Percentiles rank a stretch among this genome's conserved stretches.
Conservation (phyloP, 1,140 invertebrate species). For the Uloborus diversus region DNA sequence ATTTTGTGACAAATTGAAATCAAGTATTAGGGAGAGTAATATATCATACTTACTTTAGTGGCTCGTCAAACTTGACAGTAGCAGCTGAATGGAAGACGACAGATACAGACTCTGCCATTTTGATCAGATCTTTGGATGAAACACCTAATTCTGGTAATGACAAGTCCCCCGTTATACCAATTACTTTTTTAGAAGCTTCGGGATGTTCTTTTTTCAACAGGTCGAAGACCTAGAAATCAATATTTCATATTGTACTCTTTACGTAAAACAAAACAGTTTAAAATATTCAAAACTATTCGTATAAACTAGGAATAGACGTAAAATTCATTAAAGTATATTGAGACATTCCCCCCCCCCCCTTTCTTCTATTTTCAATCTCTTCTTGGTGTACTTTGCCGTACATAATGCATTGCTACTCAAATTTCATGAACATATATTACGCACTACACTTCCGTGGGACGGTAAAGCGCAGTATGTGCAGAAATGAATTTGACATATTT, state of each 20-base stretch:
- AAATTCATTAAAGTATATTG: no score
- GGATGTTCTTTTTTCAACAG: slow-evolving; percentile 78
- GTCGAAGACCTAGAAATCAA: slow-evolving; percentile 78
- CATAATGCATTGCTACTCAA: no score
- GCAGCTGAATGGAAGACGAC: slow-evolving; percentile 98
- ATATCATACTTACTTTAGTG: slow-evolving; percentile 77
- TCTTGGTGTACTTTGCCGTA: no score
- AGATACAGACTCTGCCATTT: slow-evolving; percentile 78
- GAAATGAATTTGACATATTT: no score
- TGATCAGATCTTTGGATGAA: slow-evolving; percentile 77
- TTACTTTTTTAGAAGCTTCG: slow-evolving; percentile 79
- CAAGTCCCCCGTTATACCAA: slow-evolving; percentile 90
- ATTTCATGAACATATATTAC: no score
- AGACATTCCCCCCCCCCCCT: no score
- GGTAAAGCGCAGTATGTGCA: no score
- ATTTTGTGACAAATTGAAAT: no score
- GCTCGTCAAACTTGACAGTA: slow-evolving; percentile 98
- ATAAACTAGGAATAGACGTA: no score
- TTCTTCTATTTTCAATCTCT: no score
- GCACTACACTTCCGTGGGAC: no score
- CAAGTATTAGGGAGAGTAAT: no score
- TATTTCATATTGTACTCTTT: not conserved
- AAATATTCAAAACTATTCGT: not conserved
- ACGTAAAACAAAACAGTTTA: not conserved
- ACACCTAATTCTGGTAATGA: slow-evolving; percentile 88